Evolutionary conservation across 2,888 invertebrate genomes (phyloP).

Genomic region (Chorisops tibialis): DNA sequence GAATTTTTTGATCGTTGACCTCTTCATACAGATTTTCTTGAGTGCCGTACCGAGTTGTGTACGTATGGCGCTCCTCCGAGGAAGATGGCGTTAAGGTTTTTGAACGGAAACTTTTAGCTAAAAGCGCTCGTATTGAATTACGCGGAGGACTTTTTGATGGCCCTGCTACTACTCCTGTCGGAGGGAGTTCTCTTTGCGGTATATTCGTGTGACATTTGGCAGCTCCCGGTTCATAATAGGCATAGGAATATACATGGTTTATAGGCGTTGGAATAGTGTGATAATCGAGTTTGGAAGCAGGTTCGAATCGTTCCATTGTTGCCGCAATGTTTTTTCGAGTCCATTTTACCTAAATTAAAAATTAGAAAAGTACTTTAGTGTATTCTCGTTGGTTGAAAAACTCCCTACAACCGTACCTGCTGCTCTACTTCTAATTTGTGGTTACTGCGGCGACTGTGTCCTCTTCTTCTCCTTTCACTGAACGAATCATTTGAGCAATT

Average conservation of each 20-base stretch:
- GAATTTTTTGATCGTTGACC: slow-evolving; percentile 51
- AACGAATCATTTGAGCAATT: slow-evolving; percentile 43
- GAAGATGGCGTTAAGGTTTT: slow-evolving; percentile 41
- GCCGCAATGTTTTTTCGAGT: slow-evolving; percentile 63
- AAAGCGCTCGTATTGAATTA: slow-evolving; percentile 48
- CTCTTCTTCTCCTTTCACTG: slow-evolving; percentile 44
- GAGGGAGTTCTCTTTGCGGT: slow-evolving; percentile 34
- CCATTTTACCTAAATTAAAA: slow-evolving; percentile 55
- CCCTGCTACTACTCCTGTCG: slow-evolving; percentile 35
- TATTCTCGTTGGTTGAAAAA: no score
- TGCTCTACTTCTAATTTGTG: slow-evolving; percentile 50
- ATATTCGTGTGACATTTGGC: slow-evolving; percentile 62
- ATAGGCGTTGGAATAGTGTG: slow-evolving; percentile 36
- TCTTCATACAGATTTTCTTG: slow-evolving; percentile 61
- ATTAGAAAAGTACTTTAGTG: no score
- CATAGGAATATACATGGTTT: slow-evolving; percentile 72
- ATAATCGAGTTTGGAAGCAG: slow-evolving; percentile 42
- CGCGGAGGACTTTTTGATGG: slow-evolving; percentile 50
- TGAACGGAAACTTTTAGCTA: slow-evolving; percentile 49
- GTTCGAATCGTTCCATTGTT: slow-evolving; percentile 64
- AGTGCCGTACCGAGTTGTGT: slow-evolving; percentile 75
- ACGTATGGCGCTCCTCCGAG: slow-evolving; percentile 59
- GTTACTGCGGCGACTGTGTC: slow-evolving; percentile 48
- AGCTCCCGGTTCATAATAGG: slow-evolving; percentile 73
- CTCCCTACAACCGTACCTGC: slow-evolving; percentile 40